These are phyloP conservation scores for Elachura formosa DNA, from an alignment of 2,113 vertebrate genomes.

Conservation along the genomic window DNA sequence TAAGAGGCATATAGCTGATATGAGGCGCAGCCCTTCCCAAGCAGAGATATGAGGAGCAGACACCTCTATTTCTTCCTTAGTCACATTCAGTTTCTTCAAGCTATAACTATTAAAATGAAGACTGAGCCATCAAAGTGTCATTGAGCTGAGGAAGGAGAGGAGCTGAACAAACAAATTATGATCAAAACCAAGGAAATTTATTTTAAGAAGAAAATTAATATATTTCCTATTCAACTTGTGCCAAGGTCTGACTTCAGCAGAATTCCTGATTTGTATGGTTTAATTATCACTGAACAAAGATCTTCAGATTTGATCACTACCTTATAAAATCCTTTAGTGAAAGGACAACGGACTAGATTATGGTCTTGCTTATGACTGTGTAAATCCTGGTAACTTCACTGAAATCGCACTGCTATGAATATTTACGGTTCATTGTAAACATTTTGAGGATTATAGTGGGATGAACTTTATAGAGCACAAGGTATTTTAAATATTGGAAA, in stretches of 20 bases:
- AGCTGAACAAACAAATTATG: neutral
- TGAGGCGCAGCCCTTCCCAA: neutral
- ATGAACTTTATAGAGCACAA: neutral
- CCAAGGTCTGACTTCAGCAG: neutral
- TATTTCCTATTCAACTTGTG: neutral
- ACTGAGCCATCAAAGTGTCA: neutral
- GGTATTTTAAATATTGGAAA: neutral
- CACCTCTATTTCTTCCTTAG: neutral
- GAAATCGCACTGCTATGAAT: neutral
- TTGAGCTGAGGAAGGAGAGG: neutral
- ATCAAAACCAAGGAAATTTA: neutral
- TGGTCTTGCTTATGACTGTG: neutral
- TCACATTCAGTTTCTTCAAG: neutral
- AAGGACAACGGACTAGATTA: neutral
- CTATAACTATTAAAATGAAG: neutral
- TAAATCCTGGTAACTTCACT: neutral
- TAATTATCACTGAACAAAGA: neutral
- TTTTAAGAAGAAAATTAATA: neutral
- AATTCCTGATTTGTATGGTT: neutral
- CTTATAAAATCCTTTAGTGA: neutral
- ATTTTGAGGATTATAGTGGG: neutral
- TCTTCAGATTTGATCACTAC: neutral
- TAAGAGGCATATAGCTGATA: slow-evolving; percentile 34
- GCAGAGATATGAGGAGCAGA: neutral
- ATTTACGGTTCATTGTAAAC: neutral